Conservation (phyloP, 2,797 vertebrate species). For the Emys orbicularis region DNA sequence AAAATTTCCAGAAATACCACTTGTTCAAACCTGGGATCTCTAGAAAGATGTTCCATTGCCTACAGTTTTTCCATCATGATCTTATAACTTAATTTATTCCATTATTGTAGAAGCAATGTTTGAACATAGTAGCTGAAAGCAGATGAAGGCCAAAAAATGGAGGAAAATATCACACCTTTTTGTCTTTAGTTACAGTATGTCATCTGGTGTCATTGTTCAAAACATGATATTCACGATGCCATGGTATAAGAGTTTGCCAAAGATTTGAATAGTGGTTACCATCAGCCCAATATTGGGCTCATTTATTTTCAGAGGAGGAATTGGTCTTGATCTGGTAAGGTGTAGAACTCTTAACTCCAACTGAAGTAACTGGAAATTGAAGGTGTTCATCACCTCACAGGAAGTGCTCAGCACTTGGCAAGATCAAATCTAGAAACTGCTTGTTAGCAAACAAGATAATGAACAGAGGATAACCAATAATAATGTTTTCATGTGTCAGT, state of each 20-base stretch:
- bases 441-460: constrained; percentile 3
- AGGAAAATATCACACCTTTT: neutral
- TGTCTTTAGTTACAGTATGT: neutral
- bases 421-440: neutral
- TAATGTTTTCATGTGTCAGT: neutral
- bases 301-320: constrained; percentile 2
- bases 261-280: neutral
- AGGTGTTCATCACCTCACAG: neutral
- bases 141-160: neutral
- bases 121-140: neutral
- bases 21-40: constrained; percentile 9
- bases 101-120: constrained; percentile 5
- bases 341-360: neutral
- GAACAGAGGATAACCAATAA: neutral
- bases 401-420: neutral
- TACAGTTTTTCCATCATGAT: neutral
- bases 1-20: constrained; percentile 32
- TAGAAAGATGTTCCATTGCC: constrained; percentile 2
- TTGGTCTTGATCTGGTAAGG: neutral
- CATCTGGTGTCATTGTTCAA: neutral
- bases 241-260: neutral
- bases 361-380: neutral
- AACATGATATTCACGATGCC: neutral
- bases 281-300: neutral
- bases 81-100: constrained; percentile 24